phyloP scores from a whole-genome alignment of 2,113 vertebrate genomes.

The Sprattus sprattus region DNA sequence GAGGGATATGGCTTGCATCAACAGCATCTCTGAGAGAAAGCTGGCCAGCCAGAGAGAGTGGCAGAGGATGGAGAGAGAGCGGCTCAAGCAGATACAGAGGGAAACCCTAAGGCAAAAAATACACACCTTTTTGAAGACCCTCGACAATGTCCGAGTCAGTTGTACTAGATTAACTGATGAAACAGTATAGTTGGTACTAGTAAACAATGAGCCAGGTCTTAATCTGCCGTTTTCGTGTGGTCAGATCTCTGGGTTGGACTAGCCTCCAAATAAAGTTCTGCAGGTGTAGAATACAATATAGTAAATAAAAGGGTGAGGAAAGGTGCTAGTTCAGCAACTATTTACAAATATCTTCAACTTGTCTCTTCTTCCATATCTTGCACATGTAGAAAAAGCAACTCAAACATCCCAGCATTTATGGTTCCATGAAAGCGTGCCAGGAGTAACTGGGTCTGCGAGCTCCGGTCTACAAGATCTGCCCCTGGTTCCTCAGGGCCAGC shows the following conservation, averaged over 20 bases:
- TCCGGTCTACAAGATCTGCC: background rate
- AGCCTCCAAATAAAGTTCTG: too few species aligned
- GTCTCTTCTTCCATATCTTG: background rate
- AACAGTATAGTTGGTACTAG: background rate
- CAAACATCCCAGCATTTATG: background rate
- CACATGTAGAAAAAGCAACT: background rate
- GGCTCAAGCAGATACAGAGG: constrained; percentile 51
- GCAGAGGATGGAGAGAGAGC: constrained; percentile 55
- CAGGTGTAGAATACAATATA: background rate
- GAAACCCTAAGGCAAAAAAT: constrained; percentile 64
- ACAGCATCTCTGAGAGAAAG: constrained; percentile 72
- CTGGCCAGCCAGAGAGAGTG: constrained; percentile 51
- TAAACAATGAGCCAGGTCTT: background rate
- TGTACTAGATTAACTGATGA: background rate
- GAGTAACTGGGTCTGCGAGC: background rate
- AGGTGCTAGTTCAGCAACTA: background rate
- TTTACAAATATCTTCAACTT: background rate
- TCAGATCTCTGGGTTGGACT: too few species aligned
- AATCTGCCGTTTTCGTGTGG: too few species aligned
- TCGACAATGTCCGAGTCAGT: constrained; percentile 43
- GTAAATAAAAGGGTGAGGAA: background rate
- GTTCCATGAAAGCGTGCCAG: background rate
- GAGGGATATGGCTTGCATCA: constrained; percentile 68
- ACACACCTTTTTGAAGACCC: constrained; percentile 58
- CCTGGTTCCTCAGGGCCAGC: constrained; percentile 53